phyloP scores from a whole-genome alignment of 2,113 vertebrate species.

The Tangachromis dhanisi region DNA sequence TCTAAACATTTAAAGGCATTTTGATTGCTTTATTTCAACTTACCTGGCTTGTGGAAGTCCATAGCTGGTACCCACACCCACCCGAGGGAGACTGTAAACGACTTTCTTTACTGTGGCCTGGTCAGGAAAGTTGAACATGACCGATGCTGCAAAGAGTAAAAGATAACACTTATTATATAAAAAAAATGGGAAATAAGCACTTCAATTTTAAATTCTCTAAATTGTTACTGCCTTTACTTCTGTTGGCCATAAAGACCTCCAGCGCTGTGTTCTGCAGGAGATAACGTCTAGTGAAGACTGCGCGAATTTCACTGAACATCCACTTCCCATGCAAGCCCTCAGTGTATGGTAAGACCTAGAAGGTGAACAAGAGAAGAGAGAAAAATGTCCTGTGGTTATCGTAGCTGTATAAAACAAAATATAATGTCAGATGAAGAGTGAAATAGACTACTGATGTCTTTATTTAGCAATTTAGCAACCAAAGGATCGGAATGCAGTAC shows the following conservation, averaged over 20 bases:
- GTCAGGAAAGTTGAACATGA: slow-evolving; percentile 99
- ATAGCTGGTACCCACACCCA: slow-evolving; percentile 98
- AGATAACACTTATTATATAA: neutral
- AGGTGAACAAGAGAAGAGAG: neutral
- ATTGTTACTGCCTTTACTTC: slow-evolving; percentile 77
- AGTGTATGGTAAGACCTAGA: slow-evolving; percentile 88
- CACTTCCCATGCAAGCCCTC: slow-evolving; percentile 98
- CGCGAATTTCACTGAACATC: slow-evolving; percentile 99
- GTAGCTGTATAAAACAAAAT: neutral
- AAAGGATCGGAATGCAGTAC: neutral
- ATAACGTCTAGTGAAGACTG: slow-evolving; percentile 91
- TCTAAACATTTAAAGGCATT: neutral
- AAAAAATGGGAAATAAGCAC: neutral
- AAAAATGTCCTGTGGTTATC: neutral
- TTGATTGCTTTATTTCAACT: neutral
- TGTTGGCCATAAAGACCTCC: slow-evolving; percentile 98
- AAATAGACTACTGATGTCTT: neutral
- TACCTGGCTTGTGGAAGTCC: slow-evolving; percentile 97
- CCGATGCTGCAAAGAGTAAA: slow-evolving; percentile 78
- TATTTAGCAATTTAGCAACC: neutral
- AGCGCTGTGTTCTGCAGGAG: slow-evolving; percentile 93
- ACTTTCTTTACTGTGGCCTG: slow-evolving; percentile 97
- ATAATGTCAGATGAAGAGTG: neutral
- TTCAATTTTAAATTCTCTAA: neutral
- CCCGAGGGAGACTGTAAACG: slow-evolving; percentile 92